Percentiles rank a stretch among this genome's conserved stretches.
Conservation (phyloP, 2,888 invertebrate species). For the Leucoptera coffeella region DNA sequence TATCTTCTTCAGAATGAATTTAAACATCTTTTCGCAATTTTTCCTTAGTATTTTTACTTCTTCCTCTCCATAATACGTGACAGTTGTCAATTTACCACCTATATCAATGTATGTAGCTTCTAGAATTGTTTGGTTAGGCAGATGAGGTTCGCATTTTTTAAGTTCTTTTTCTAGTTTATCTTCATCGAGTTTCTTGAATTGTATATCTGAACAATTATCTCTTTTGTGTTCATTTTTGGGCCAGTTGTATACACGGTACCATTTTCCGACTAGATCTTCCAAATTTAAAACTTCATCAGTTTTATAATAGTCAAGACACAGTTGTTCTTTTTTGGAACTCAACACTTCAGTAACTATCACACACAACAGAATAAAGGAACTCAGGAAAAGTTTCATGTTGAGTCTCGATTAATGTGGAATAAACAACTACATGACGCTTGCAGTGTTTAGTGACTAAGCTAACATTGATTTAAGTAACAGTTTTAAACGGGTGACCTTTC, state of each 20-base stretch:
- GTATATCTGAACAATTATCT: slow-evolving; percentile 19
- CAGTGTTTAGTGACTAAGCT: too few species aligned
- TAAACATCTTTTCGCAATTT: slow-evolving; percentile 19
- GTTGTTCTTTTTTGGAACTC: slow-evolving; percentile 11
- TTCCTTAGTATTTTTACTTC: slow-evolving; percentile 16
- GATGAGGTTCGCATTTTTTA: slow-evolving; percentile 10
- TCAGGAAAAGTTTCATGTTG: too few species aligned
- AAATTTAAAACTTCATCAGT: slow-evolving; percentile 21
- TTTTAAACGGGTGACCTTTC: too few species aligned
- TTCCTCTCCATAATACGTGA: slow-evolving; percentile 23
- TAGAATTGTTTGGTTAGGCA: slow-evolving; percentile 12
- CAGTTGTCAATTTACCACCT: slow-evolving; percentile 15
- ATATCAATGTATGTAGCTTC: slow-evolving; percentile 22
- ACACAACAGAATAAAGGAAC: too few species aligned
- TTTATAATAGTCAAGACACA: slow-evolving; percentile 26
- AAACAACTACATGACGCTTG: too few species aligned
- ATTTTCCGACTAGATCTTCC: slow-evolving; percentile 14
- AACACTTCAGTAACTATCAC: too few species aligned
- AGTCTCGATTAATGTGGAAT: too few species aligned
- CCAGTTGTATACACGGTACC: slow-evolving; percentile 32
- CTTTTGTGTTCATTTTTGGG: slow-evolving; percentile 21
- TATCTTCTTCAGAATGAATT: slow-evolving; percentile 24
- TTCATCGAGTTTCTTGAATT: slow-evolving; percentile 13
- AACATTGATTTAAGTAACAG: too few species aligned
- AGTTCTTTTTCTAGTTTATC: too few species aligned